A percentile compares a stretch with the other conserved stretches of the same genome.
Evolutionary conservation across 2,113 vertebrate genomes (phyloP).

Genomic region (Cyphomyrus plagiostoma): DNA sequence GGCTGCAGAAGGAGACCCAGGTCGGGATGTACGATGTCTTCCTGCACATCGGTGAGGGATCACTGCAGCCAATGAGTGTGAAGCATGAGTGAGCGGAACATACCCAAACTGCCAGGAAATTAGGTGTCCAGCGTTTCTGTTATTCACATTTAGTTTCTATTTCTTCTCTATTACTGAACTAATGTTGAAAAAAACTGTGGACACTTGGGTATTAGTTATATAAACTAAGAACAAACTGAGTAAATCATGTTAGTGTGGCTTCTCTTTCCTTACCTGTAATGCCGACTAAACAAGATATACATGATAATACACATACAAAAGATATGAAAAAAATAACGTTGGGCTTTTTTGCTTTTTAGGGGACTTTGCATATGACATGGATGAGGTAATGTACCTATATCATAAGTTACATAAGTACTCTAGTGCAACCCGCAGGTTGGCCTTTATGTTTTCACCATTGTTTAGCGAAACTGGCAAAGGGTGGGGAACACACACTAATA

Average conservation of each 20-base stretch:
- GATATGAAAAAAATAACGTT: conserved; percentile 11
- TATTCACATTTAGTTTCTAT: conserved; percentile 15
- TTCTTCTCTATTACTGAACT: conserved; percentile 24
- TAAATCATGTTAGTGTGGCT: background rate
- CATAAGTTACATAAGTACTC: conserved; percentile 21
- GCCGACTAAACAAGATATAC: background rate
- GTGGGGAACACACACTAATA: background rate
- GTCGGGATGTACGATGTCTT: conserved; percentile 68
- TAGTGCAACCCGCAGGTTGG: background rate
- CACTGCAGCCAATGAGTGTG: background rate
- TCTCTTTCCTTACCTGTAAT: background rate
- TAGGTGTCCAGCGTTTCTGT: background rate
- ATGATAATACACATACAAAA: background rate
- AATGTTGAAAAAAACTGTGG: background rate
- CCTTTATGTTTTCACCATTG: background rate
- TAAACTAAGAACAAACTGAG: background rate
- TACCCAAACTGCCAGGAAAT: background rate
- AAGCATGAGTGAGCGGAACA: background rate
- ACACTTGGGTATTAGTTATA: background rate
- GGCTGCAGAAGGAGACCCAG: conserved; percentile 71
- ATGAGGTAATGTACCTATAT: conserved; percentile 59
- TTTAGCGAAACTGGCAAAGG: background rate
- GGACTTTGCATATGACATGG: conserved; percentile 80
- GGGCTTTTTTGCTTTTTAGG: conserved; percentile 50
- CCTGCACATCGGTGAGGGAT: conserved; percentile 72